A percentile compares a stretch with the other conserved stretches of the same genome.
Conservation (phyloP, 2,797 vertebrate genomes). For the Craterocephalus amniculus region DNA sequence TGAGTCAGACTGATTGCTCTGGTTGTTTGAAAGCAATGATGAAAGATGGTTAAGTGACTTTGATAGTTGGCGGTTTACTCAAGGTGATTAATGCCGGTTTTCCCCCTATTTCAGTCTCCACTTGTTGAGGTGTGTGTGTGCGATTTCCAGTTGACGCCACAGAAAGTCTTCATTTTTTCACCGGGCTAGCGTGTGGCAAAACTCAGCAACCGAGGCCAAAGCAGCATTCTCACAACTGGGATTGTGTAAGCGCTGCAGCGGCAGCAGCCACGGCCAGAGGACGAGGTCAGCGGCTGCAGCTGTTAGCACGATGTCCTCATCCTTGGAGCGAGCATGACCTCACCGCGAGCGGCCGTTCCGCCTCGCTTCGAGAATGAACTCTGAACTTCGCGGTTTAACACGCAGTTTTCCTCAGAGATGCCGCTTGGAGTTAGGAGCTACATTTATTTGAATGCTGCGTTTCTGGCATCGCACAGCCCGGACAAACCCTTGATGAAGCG, state of each 20-base stretch:
- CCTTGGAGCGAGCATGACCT: constrained; percentile 61
- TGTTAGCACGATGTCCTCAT: constrained; percentile 65
- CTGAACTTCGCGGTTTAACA: constrained; percentile 35
- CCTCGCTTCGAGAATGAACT: constrained; percentile 46
- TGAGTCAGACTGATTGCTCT: constrained; percentile 51
- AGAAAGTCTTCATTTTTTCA: constrained; percentile 12
- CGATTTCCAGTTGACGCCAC: constrained; percentile 9
- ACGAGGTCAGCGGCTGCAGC: constrained; percentile 68
- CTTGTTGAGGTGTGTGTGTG: neutral
- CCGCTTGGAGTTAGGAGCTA: neutral
- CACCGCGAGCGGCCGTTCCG: constrained; percentile 43
- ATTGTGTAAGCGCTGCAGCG: constrained; percentile 52
- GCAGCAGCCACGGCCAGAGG: constrained; percentile 41
- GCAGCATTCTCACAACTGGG: constrained; percentile 36
- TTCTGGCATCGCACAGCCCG: neutral
- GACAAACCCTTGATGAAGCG: neutral
- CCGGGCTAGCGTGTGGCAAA: constrained; percentile 39
- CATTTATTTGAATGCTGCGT: neutral
- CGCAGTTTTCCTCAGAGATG: constrained; percentile 6
- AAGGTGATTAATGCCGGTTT: constrained; percentile 33
- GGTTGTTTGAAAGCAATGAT: constrained; percentile 41
- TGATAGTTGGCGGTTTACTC: constrained; percentile 31
- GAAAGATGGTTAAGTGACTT: constrained; percentile 41
- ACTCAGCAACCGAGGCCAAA: constrained; percentile 48
- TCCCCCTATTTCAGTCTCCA: constrained; percentile 25